Conservation (phyloP, 1,140 invertebrate species). For the Brachionus plicatilis region DNA sequence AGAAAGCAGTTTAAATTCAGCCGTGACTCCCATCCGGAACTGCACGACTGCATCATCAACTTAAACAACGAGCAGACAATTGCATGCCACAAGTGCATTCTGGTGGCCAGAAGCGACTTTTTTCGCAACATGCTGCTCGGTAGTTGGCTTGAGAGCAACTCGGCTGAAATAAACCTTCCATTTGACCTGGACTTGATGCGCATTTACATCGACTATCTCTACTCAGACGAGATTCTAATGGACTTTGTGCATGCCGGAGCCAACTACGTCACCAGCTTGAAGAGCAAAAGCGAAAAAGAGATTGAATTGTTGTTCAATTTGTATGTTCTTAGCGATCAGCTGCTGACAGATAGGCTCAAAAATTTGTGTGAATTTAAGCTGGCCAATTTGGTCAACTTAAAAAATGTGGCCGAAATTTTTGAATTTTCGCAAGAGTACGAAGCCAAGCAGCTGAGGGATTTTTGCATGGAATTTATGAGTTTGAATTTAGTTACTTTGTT, state of each 20-base stretch:
- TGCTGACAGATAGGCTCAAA: slow-evolving; percentile 63
- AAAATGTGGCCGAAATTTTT: slow-evolving; percentile 66
- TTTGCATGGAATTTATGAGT: slow-evolving; percentile 67
- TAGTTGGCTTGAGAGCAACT: slow-evolving; percentile 62
- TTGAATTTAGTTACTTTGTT: slow-evolving; percentile 65
- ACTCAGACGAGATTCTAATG: slow-evolving; percentile 60
- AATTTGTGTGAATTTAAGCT: slow-evolving; percentile 65
- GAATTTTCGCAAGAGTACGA: slow-evolving; percentile 63
- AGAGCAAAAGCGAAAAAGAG: slow-evolving; percentile 55
- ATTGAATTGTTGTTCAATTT: slow-evolving; percentile 63
- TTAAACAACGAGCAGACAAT: slow-evolving; percentile 61
- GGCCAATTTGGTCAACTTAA: slow-evolving; percentile 61
- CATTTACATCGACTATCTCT: slow-evolving; percentile 65
- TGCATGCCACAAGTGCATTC: slow-evolving; percentile 67
- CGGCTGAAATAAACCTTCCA: slow-evolving; percentile 48
- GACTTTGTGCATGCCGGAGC: neutral
- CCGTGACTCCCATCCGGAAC: slow-evolving; percentile 49
- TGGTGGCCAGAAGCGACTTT: slow-evolving; percentile 67
- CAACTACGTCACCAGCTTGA: neutral
- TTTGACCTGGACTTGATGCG: slow-evolving; percentile 59
- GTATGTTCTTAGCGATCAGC: slow-evolving; percentile 66
- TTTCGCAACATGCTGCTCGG: slow-evolving; percentile 68
- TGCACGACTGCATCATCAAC: slow-evolving; percentile 63
- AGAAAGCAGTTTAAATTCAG: slow-evolving; percentile 32
- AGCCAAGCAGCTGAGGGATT: slow-evolving; percentile 63